A percentile compares a stretch with the other conserved stretches of the same genome.
phyloP scores from a whole-genome alignment of 2,888 invertebrate genomes.

The Stomorhina lunata region DNA sequence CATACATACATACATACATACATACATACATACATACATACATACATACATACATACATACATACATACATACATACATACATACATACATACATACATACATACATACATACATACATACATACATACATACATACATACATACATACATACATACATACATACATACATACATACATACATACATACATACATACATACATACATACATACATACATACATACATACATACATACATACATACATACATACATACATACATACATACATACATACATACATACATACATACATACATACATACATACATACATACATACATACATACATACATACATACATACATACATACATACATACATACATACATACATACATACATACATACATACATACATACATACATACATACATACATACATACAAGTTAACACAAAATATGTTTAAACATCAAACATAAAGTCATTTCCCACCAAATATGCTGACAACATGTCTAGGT shows the following conservation, averaged over 20 bases:
- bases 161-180: not conserved
- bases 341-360: not conserved
- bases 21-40: not conserved
- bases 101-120: not conserved
- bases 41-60: not conserved
- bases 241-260: not conserved
- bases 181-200: not conserved
- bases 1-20: not conserved
- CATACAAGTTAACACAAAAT: too few relatives aligned
- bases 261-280: not conserved
- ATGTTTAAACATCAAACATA: too few relatives aligned
- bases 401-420: not conserved
- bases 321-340: not conserved
- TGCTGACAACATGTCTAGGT: too few relatives aligned
- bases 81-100: not conserved
- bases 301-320: too few relatives aligned
- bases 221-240: not conserved
- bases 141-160: not conserved
- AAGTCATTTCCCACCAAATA: too few relatives aligned
- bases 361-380: not conserved
- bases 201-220: not conserved
- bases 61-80: not conserved
- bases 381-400: not conserved
- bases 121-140: not conserved
- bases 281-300: not conserved